Evolutionary conservation across 2,888 invertebrate genomes (phyloP).

Genomic region (Synanthedon vespiformis): DNA sequence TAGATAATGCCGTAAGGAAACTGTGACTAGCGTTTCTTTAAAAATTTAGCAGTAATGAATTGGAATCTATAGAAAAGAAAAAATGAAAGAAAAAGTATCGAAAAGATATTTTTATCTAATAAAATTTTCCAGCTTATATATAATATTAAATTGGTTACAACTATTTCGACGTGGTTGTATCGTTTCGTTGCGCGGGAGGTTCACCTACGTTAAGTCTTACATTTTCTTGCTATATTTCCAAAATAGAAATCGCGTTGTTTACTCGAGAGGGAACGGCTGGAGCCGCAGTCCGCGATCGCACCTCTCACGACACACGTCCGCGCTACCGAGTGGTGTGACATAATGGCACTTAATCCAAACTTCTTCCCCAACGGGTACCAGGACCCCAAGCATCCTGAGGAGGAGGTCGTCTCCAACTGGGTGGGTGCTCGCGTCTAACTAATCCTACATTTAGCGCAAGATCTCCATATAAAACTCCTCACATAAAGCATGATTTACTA

Average conservation of each 20-base stretch:
- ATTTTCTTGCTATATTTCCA: constrained; percentile 63
- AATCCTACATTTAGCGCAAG: background rate
- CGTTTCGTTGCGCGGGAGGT: constrained; percentile 21
- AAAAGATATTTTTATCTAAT: too few species aligned
- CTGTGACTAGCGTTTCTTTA: too few species aligned
- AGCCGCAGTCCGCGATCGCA: constrained; percentile 54
- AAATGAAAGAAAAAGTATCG: too few species aligned
- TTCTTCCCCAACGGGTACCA: constrained; percentile 69
- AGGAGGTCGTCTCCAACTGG: constrained; percentile 72
- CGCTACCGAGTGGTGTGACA: constrained; percentile 30
- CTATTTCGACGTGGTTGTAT: background rate
- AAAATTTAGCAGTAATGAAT: too few species aligned
- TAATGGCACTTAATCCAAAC: constrained; percentile 58
- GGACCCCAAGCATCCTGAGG: constrained; percentile 67
- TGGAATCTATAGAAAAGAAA: too few species aligned
- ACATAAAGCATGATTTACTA: background rate
- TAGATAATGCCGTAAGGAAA: too few species aligned
- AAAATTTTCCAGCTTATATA: too few species aligned
- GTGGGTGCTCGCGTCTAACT: constrained; percentile 43
- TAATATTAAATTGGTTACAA: too few species aligned
- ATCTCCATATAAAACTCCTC: background rate
- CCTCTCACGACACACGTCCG: constrained; percentile 54
- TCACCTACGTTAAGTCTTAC: constrained; percentile 50
- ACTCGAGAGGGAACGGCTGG: constrained; percentile 53
- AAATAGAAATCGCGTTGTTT: constrained; percentile 67